A percentile compares a stretch with the other conserved stretches of the same genome.
Evolutionary conservation across 1,140 invertebrate species (phyloP).

Genomic region (Reticulitermes speratus): DNA sequence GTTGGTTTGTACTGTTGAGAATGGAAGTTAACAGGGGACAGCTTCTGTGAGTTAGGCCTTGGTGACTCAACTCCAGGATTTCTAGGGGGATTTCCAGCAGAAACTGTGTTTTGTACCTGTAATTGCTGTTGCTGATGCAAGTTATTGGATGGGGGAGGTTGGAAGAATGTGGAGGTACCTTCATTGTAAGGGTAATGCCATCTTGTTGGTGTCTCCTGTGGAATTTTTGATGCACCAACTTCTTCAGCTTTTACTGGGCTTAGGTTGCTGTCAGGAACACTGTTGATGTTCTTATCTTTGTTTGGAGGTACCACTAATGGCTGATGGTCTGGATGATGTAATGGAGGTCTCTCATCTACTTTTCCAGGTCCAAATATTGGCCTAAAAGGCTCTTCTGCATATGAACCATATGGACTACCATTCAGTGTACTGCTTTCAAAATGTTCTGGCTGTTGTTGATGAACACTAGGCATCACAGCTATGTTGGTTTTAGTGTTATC

Average conservation of each 20-base stretch:
- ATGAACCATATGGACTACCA: conserved; percentile 48
- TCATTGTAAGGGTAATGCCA: conserved; percentile 19
- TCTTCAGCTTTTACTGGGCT: not conserved
- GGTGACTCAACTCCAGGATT: conserved; percentile 25
- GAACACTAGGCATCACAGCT: too few species aligned
- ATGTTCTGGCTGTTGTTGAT: conserved; percentile 39
- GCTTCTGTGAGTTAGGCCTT: not conserved
- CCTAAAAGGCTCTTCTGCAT: conserved; percentile 42
- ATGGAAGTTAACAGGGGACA: not conserved
- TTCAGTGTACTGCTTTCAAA: conserved; percentile 49
- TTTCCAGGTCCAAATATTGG: conserved; percentile 39
- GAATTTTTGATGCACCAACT: not conserved
- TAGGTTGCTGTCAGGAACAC: not conserved
- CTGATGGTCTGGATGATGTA: not conserved
- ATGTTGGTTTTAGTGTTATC: not conserved
- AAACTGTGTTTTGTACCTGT: not conserved
- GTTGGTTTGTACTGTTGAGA: not conserved
- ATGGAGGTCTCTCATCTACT: not conserved
- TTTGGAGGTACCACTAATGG: not conserved
- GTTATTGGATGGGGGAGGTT: not conserved
- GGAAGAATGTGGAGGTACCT: conserved; percentile 19
- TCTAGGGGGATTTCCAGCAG: not conserved
- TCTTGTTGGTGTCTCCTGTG: not conserved
- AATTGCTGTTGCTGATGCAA: too few species aligned
- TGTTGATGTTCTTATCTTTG: not conserved